Evolutionary conservation across 2,113 vertebrate species (phyloP), one percentile per base, ranked within the genome.

Genomic region (Lasiurus borealis): DNA sequence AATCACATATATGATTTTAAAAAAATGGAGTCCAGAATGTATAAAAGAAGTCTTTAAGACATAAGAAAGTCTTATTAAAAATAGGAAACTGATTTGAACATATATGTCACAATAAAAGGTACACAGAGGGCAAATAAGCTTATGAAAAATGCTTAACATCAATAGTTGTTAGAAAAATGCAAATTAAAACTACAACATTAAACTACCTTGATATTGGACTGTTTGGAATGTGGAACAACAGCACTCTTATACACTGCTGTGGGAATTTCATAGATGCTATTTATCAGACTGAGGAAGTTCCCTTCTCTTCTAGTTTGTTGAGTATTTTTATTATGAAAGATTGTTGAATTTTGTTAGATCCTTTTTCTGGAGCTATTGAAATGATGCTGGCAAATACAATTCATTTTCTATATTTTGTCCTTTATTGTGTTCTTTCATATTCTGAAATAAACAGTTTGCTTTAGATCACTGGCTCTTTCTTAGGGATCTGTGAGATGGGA

Each of bases 21-120:
- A 27, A 54, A 46, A 90, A 46, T 66, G 73, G 14, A 29, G 23
- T 76, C 14, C 31, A 40, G 25, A 66, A 78, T 91, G 29, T 80
- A 14, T 95, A 76, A 86, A 90, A 73, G 46, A 91, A 85, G 34
- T 93, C 68, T 82, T 73, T 77, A 36, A 80, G 34, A 31, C 48
- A 31, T 44, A 86, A 92, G 64, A 92, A 88, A 82, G 44, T 13
- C 34, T 68, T 15, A 46, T 68, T 71, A 82, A 92, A 83, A 92
- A 83, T 50, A 62, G 10, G 31, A 84, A 76, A 46, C 3, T 31
- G 46, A 80, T 64, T 87, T 83, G 29, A 81, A 25, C 27, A 88
- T 59, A 59, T 8, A 66, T 11, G 21, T 73, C 75, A 80, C 29
- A 54, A 91, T 85, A 91, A 81, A 86, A 59, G 23, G 23, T 59